A percentile compares a stretch with the other conserved stretches of the same genome.
Conservation (phyloP, 2,797 vertebrate genomes). For the Poeciliopsis infans region DNA sequence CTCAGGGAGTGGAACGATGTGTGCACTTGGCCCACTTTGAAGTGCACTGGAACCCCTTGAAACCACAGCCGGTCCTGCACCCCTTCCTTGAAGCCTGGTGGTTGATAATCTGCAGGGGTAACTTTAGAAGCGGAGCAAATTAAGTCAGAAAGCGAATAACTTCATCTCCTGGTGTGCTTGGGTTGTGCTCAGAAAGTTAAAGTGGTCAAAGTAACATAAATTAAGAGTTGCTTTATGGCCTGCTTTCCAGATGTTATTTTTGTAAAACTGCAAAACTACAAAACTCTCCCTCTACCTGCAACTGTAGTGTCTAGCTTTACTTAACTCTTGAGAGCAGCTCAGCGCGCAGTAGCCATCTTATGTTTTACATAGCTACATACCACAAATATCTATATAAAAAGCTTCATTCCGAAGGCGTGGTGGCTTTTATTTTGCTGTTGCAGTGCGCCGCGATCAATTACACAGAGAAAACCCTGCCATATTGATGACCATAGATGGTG, state of each 20-base stretch:
- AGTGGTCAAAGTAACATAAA: background rate
- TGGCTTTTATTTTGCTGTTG: too few relatives aligned
- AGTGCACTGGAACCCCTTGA: constrained; percentile 80
- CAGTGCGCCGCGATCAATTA: too few relatives aligned
- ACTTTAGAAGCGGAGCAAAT: constrained; percentile 59
- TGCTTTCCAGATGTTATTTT: background rate
- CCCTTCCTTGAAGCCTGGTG: constrained; percentile 83
- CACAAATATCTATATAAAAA: too few relatives aligned
- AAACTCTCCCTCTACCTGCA: too few relatives aligned
- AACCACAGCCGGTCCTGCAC: constrained; percentile 80
- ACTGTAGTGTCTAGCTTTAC: too few relatives aligned
- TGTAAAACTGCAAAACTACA: too few relatives aligned
- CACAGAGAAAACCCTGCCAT: too few relatives aligned
- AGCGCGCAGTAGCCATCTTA: too few relatives aligned
- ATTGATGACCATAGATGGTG: background rate
- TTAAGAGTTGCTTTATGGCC: background rate
- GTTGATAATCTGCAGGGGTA: constrained; percentile 83
- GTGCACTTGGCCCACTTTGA: constrained; percentile 80
- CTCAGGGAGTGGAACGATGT: constrained; percentile 79
- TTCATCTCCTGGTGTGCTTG: background rate
- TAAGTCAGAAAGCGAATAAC: background rate
- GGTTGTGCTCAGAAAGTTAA: too few relatives aligned
- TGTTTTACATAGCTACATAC: too few relatives aligned
- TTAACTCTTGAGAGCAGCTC: too few relatives aligned
- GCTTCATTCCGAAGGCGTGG: too few relatives aligned